Base-by-base conservation (phyloP, 92 coral and sea anemone genomes). In the Hydrozoanthus gracilis region DNA sequence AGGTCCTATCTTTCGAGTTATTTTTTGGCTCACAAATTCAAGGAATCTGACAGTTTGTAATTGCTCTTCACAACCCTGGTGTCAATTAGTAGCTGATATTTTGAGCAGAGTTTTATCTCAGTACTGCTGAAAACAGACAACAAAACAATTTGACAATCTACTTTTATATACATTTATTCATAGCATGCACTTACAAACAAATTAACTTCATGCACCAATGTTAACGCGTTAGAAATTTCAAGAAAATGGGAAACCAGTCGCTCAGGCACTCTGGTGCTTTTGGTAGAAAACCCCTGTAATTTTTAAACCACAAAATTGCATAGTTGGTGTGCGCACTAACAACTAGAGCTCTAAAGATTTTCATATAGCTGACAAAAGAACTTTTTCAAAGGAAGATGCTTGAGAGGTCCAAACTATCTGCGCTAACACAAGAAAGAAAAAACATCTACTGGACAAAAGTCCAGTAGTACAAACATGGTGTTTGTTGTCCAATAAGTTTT, bases 381-480 rank as follows among this genome's bases (percentile, higher is more conserved):
- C 55, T 73, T 11, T 27, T 50, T 73, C 68, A 62, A 62, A 48
- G 78, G 78, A 58, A 73, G 78, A 73, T 73, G 82, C 82, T 76
- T 52, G 82, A 76, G 66, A 76, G 82, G 82, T n/a, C 82, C 82
- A 74, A 51, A 47, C 58, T 47, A 73, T 54, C 60, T 73, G 78
- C 78, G 13, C 50, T 15, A 73, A 75, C 64, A 50, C 79, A 83
- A 83, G 13, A 46, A 71, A 70, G 78, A 71, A 83, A 83, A 69
- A 70, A 83, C 73, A 51, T 68, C 87, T 84, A 84, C 82, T 84
- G 88, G 88, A 84, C 88, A 84, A 84, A 84, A 82, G 88, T 75
- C 88, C 79, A 84, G 82, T 73, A 71, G 79, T 84, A 72, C 39
- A 75, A 75, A 61, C 55, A 51, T 50, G 79, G 64, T 75, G 79